Base-by-base conservation (phyloP, 2,797 vertebrate genomes). In the Hypotaenidia okinawae region DNA sequence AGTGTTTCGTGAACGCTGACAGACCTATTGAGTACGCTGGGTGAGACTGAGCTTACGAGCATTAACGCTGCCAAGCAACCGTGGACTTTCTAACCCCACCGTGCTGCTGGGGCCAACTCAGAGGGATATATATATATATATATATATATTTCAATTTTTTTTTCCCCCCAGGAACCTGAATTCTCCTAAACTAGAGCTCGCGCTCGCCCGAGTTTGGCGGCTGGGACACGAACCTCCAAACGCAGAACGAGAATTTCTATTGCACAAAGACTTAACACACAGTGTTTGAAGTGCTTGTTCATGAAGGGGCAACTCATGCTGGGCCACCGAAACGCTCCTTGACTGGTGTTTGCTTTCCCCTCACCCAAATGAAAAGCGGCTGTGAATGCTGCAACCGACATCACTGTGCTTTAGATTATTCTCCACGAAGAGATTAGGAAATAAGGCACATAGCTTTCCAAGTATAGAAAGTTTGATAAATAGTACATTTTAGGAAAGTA, bases 371-470 rank as follows among this genome's bases (percentile, higher is more conserved):
- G 70, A 78, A 93, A 96, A 84, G 77, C 0, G 72, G 80, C 95
- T 66, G 67, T 32, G 91, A 88, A 91, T 54, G 92, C 95, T 91
- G 92, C 81, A 33, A 32, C 79, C 88, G 28, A 69, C 63, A 89
- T 84, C 86, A 70, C 97, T 97, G 97, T 98, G 97, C 97, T 98
- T 97, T 86, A 95, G 95, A 79, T 94, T 93, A 85, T 78, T 96
- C 92, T 95, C 97, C 94, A 79, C 18, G 5, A 97, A 93, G 78
- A 95, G 96, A 96, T 92, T 68, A 95, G 90, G 96, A 94, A 96
- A 97, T 97, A 98, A 97, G 97, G 98, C 97, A 97, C 97, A 96
- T 97, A 94, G 94, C 97, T 98, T 98, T 97, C 97, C 97, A 94
- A 95, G 95, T 72, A 96, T 57, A 97, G 97, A 96, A 97, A 97